A percentile compares a stretch with the other conserved stretches of the same genome.
These are phyloP conservation scores for Trichopoda pennipes DNA, from an alignment of 2,888 invertebrate species.

Conservation along the genomic window DNA sequence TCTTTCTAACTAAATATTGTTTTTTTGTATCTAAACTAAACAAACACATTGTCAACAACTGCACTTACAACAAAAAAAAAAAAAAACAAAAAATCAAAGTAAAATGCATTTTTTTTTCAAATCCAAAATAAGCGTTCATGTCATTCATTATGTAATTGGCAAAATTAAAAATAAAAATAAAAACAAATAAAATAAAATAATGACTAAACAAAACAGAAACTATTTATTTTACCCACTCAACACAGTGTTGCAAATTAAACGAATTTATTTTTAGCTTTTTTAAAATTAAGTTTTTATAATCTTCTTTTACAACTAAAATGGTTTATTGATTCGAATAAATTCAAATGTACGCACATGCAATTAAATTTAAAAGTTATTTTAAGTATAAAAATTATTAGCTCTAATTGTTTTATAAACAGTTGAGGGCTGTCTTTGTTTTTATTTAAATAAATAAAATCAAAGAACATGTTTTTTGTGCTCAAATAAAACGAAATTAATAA, in stretches of 20 bases:
- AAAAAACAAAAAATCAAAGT: slow-evolving; percentile 20
- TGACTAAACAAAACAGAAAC: not conserved
- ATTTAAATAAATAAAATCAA: not conserved
- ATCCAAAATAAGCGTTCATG: slow-evolving; percentile 46
- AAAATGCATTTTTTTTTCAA: slow-evolving; percentile 34
- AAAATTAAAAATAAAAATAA: not conserved
- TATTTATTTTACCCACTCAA: slow-evolving; percentile 52
- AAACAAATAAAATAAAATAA: slow-evolving; percentile 11
- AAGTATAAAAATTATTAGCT: slow-evolving; percentile 16
- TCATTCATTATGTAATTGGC: slow-evolving; percentile 59
- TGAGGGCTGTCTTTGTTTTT: slow-evolving; percentile 16
- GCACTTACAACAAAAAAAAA: not conserved
- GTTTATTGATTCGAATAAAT: slow-evolving; percentile 52
- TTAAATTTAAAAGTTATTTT: slow-evolving; percentile 2
- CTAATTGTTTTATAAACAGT: slow-evolving; percentile 12
- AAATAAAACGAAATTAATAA: too few relatives aligned
- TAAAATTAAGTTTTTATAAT: not conserved
- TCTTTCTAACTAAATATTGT: slow-evolving; percentile 3
- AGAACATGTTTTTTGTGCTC: not conserved
- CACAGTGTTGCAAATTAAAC: slow-evolving; percentile 22
- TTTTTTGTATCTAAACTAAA: not conserved
- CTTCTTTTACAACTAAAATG: slow-evolving; percentile 12
- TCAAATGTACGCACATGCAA: slow-evolving; percentile 25
- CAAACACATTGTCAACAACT: not conserved
- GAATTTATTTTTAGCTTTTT: not conserved